Conservation (phyloP, 2,113 vertebrate species). For the Ellobius talpinus region DNA sequence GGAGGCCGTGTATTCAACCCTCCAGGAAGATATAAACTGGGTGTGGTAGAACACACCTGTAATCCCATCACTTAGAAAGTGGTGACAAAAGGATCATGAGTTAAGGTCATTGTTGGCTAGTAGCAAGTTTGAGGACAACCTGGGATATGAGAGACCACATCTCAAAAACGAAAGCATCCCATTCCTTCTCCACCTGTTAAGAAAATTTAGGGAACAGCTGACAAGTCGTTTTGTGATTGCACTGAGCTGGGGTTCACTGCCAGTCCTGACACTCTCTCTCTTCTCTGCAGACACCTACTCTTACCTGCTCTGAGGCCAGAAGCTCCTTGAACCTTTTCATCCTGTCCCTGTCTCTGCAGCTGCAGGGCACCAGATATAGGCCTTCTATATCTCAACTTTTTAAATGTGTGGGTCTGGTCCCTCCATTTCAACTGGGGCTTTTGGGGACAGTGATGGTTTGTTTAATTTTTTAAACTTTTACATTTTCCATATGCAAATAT, state of each 20-base stretch:
- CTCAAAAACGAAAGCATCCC: not conserved
- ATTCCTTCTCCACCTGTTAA: constrained; percentile 15
- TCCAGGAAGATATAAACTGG: not conserved
- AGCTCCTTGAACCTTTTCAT: not conserved
- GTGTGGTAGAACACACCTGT: not conserved
- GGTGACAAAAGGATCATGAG: not conserved
- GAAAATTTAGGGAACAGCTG: not conserved
- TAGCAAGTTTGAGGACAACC: no score
- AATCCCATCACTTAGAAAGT: not conserved
- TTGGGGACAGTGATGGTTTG: not conserved
- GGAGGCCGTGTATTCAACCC: not conserved
- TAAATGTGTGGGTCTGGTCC: not conserved
- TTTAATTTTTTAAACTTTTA: not conserved
- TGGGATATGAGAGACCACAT: not conserved
- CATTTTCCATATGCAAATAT: not conserved
- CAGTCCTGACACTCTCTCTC: not conserved
- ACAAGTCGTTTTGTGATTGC: not conserved
- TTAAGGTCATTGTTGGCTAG: not conserved
- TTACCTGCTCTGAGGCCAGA: no score
- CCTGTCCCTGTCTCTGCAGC: not conserved
- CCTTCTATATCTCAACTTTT: not conserved
- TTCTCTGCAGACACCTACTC: not conserved
- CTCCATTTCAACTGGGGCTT: not conserved
- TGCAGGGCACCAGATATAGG: not conserved
- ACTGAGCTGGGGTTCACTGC: not conserved